Evolutionary conservation across 2,888 invertebrate species (phyloP).

Genomic region (Piscicola geometra): DNA sequence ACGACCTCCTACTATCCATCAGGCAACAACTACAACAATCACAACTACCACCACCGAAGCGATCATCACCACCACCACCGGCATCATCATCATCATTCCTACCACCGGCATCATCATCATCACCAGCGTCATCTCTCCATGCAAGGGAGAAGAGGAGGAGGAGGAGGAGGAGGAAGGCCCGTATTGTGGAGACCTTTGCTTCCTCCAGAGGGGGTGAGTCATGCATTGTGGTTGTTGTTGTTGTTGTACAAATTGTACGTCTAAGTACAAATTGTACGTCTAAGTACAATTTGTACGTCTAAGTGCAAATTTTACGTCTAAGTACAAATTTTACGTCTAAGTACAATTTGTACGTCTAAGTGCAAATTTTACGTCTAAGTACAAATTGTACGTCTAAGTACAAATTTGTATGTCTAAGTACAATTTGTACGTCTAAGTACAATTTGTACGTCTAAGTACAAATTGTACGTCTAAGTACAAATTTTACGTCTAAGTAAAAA

Average conservation of each 20-base stretch:
- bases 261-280: too few relatives aligned
- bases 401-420: too few relatives aligned
- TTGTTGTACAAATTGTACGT: too few relatives aligned
- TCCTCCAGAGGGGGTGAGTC: background rate
- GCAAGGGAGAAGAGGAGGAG: too few relatives aligned
- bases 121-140: too few relatives aligned
- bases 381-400: background rate
- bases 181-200: background rate
- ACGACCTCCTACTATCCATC: background rate
- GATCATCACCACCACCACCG: background rate
- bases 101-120: background rate
- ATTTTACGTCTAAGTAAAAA: background rate
- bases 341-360: background rate
- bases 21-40: background rate
- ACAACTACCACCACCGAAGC: background rate
- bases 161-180: slow-evolving; percentile 9
- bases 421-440: too few relatives aligned
- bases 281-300: background rate
- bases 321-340: too few relatives aligned
- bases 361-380: too few relatives aligned
- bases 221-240: too few relatives aligned
- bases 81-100: background rate
- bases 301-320: too few relatives aligned
- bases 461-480: background rate
- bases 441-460: background rate